phyloP scores from a whole-genome alignment of 2,113 vertebrate species.

The Siphamia tubifer region DNA sequence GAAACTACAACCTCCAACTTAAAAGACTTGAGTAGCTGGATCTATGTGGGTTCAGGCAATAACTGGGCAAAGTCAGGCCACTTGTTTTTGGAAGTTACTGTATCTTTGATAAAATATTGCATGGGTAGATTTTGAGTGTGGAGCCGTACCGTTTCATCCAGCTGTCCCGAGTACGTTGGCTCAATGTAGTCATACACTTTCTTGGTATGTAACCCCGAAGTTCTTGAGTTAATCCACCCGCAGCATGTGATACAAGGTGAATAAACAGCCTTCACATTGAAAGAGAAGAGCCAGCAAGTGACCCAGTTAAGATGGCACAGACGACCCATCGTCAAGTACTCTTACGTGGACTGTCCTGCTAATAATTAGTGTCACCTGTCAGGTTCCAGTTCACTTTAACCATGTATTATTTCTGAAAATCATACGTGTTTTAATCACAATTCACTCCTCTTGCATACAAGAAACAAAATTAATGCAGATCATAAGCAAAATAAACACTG shows the following conservation, averaged over 20 bases:
- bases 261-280: constrained; percentile 2
- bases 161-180: neutral
- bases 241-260: neutral
- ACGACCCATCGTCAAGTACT: neutral
- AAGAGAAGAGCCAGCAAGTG: constrained; percentile 16
- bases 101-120: neutral
- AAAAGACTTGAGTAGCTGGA: neutral
- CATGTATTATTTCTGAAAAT: constrained; percentile 29
- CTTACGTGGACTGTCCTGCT: neutral
- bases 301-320: constrained; percentile 37
- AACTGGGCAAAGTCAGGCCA: neutral
- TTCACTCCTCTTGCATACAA: constrained; percentile 42
- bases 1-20: neutral
- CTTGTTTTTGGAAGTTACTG: neutral
- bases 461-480: constrained; percentile 33
- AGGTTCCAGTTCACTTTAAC: constrained; percentile 70
- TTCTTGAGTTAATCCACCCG: neutral
- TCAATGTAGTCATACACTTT: neutral
- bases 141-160: neutral
- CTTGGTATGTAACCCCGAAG: neutral
- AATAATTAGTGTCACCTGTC: constrained; percentile 71
- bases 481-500: constrained; percentile 52
- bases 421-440: constrained; percentile 1
- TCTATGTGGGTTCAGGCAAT: neutral
- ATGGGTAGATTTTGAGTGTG: neutral